Evolutionary conservation across 2,888 invertebrate genomes (phyloP), one percentile per base, ranked within the genome.

Genomic region (Dascillus cervinus): DNA sequence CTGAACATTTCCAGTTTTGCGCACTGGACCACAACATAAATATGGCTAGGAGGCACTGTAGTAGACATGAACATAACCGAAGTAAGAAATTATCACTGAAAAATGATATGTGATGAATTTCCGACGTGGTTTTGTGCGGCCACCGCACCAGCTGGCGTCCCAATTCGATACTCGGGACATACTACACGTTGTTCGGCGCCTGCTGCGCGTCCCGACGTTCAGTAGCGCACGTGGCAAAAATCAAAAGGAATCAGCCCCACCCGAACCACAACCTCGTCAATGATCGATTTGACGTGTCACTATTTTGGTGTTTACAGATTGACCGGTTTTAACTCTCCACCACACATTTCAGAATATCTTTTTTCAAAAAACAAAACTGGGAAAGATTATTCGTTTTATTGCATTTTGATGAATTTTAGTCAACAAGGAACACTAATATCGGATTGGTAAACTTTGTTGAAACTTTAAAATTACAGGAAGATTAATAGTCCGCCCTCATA

Each of bases 171-270:
- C 55, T 53, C 57, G 52, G 47, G 49, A 50, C 54, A 58, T 52
- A 59, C 58, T 58, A 55, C 58, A 46, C 44, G 57, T 53, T 55
- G 50, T 53, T 43, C 48, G 44, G 33, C 39, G 39, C 49, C 54
- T 52, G 53, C 43, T 55, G 52, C 52, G 55, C 53, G 44, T 43
- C 32, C 25, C 37, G 24, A 27, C 29, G 33, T 34, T 28, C 34
- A 29, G 24, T 36, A 30, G 27, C 41, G 44, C 45, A 41, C 39
- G 35, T 49, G 45, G 43, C 50, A 47, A 44, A 46, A 44, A 49
- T 36, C 41, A 44, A 40, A 35, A 34, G 38, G 40, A 27, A 35
- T 34, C 33, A 33, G 37, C 42, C 44, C 44, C 42, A 39, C 39
- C 42, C 42, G 22, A 29, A 28, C 29, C 32, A 31, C 40, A 38